Conservation (phyloP, 2,113 vertebrate species). For the Takifugu bimaculatus region DNA sequence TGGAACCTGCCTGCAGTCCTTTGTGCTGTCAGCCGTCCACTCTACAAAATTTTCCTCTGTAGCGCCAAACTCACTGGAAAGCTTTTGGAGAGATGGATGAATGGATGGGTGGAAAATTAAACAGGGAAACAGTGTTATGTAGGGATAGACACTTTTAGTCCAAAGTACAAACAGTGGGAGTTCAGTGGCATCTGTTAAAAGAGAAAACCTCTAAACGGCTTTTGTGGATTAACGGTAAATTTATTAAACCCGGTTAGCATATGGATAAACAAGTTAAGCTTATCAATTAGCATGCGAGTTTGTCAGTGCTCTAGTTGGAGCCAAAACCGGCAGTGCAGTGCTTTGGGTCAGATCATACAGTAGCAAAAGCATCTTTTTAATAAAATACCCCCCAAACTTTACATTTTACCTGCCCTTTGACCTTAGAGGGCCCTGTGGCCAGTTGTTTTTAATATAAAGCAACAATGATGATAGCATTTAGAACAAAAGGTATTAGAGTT, state of each 20-base stretch:
- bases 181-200: conserved; percentile 46
- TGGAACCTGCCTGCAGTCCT: conserved; percentile 8
- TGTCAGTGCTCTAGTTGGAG: background rate
- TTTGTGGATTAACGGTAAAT: conserved; percentile 57
- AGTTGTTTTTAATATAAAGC: conserved; percentile 11
- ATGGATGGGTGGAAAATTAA: background rate
- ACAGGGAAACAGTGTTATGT: background rate
- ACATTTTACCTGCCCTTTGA: conserved; percentile 7
- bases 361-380: conserved; percentile 5
- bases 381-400: background rate
- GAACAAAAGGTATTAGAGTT: conserved; percentile 21
- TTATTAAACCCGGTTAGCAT: conserved; percentile 56
- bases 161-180: conserved; percentile 23
- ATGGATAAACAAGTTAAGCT: conserved; percentile 59
- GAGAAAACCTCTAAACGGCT: conserved; percentile 48
- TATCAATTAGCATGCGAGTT: conserved; percentile 12
- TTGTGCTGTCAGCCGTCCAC: conserved; percentile 12
- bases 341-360: conserved; percentile 18
- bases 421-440: conserved; percentile 14
- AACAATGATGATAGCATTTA: conserved; percentile 11
- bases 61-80: conserved; percentile 19
- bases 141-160: conserved; percentile 14
- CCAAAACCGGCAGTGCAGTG: background rate
- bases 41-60: conserved; percentile 19
- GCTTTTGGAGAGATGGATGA: conserved; percentile 9